phyloP scores from a whole-genome alignment of 1,140 invertebrate species.

The Nilaparvata lugens region DNA sequence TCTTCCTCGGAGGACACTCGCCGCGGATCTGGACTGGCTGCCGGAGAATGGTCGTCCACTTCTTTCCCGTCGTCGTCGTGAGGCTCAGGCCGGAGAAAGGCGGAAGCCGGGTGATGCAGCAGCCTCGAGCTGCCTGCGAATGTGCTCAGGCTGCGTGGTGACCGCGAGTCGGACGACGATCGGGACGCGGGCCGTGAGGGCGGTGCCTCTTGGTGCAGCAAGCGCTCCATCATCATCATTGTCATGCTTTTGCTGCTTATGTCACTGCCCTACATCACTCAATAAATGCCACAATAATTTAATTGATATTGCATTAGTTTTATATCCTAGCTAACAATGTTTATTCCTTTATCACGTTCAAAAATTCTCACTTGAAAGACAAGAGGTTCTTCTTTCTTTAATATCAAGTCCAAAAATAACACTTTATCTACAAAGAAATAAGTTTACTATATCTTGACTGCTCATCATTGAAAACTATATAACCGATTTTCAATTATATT shows the following conservation, averaged over 20 bases:
- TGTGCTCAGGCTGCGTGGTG: neutral
- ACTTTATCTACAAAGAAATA: too few relatives aligned
- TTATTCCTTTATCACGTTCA: too few relatives aligned
- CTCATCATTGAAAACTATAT: too few relatives aligned
- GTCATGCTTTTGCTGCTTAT: conserved; percentile 17
- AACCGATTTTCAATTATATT: too few relatives aligned
- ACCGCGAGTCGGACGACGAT: neutral
- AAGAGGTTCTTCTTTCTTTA: too few relatives aligned
- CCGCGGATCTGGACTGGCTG: neutral
- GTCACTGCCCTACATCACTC: too few relatives aligned
- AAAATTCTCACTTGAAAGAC: too few relatives aligned
- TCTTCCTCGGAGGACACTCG: conserved; percentile 18
- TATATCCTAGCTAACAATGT: too few relatives aligned
- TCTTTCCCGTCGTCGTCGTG: conserved; percentile 6
- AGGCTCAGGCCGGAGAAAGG: conserved; percentile 11
- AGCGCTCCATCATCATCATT: conserved; percentile 26
- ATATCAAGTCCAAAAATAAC: too few relatives aligned
- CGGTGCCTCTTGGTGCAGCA: conserved; percentile 17
- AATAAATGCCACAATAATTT: too few relatives aligned
- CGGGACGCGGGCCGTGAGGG: neutral
- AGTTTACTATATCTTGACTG: too few relatives aligned
- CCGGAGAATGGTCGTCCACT: conserved; percentile 1
- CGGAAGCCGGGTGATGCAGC: conserved; percentile 12
- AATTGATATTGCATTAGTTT: too few relatives aligned
- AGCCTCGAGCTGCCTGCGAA: neutral